A percentile compares a stretch with the other conserved stretches of the same genome.
phyloP scores from a whole-genome alignment of 1,140 invertebrate genomes.

The Bombus confusus region DNA sequence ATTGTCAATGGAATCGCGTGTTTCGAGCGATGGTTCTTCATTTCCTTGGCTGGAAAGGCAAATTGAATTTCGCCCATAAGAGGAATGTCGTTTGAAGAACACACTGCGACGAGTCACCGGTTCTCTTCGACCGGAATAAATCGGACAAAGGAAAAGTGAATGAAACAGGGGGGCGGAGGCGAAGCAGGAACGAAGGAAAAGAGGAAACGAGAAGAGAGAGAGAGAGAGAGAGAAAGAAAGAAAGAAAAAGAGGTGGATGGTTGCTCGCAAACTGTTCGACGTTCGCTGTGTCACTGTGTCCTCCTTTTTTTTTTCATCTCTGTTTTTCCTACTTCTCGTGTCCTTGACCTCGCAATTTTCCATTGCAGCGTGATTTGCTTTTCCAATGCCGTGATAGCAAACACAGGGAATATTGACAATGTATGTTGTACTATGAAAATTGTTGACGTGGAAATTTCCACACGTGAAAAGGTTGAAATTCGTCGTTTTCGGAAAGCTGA shows the following conservation, averaged over 20 bases:
- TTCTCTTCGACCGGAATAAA: background rate
- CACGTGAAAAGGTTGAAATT: no score
- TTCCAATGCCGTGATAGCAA: background rate
- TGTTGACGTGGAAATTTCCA: no score
- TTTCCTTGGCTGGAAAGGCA: constrained; percentile 23
- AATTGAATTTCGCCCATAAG: constrained; percentile 59
- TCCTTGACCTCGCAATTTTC: constrained; percentile 15
- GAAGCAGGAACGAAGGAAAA: constrained; percentile 14
- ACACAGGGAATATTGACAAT: background rate
- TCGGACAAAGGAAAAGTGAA: constrained; percentile 2
- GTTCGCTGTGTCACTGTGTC: background rate
- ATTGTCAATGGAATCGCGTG: constrained; percentile 32
- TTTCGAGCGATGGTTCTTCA: background rate
- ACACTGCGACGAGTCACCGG: background rate
- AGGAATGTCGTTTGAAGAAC: constrained; percentile 51
- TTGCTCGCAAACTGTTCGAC: constrained; percentile 16
- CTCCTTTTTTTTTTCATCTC: background rate
- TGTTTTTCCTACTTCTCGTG: background rate
- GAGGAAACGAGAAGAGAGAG: background rate
- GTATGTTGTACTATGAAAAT: no score
- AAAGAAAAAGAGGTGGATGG: background rate
- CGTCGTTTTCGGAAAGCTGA: no score
- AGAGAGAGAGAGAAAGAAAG: no score
- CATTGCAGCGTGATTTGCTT: background rate
- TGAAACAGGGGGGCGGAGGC: background rate